These are phyloP conservation scores for Endotricha flammealis DNA, from an alignment of 2,888 invertebrate genomes.

Conservation along the genomic window DNA sequence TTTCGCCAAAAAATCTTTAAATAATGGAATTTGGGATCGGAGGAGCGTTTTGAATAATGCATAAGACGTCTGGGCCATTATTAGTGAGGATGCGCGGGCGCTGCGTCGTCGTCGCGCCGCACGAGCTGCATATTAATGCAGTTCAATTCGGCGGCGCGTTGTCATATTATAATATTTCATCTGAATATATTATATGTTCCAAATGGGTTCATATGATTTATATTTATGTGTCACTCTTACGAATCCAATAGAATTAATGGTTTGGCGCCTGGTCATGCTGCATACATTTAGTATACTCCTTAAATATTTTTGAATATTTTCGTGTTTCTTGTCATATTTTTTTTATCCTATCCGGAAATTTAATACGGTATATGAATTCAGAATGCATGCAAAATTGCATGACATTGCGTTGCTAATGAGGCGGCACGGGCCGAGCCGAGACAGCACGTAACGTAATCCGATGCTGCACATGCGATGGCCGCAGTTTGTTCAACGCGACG, in stretches of 20 bases:
- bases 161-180: conserved; percentile 56
- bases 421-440: conserved; percentile 48
- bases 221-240: conserved; percentile 32
- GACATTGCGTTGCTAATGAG: conserved; percentile 58
- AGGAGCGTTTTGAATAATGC: conserved; percentile 63
- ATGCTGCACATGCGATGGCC: conserved; percentile 29
- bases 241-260: too few relatives aligned
- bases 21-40: conserved; percentile 48
- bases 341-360: conserved; percentile 3
- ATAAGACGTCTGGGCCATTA: conserved; percentile 58
- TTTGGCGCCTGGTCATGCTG: conserved; percentile 16
- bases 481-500: too few relatives aligned
- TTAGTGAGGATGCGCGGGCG: conserved; percentile 53
- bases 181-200: conserved; percentile 43
- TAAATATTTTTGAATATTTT: too few relatives aligned
- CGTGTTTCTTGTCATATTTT: too few relatives aligned
- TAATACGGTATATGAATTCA: conserved; percentile 27
- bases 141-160: conserved; percentile 43
- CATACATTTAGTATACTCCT: conserved; percentile 7
- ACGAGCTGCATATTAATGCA: conserved; percentile 73
- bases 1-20: conserved; percentile 37
- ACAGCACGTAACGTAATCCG: conserved; percentile 46
- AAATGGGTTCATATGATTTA: conserved; percentile 42
- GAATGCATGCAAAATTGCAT: conserved; percentile 30
- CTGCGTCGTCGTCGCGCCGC: conserved; percentile 45